These are phyloP conservation scores for Strigamia crassipes DNA, from an alignment of 2,888 invertebrate genomes.

Conservation along the genomic window DNA sequence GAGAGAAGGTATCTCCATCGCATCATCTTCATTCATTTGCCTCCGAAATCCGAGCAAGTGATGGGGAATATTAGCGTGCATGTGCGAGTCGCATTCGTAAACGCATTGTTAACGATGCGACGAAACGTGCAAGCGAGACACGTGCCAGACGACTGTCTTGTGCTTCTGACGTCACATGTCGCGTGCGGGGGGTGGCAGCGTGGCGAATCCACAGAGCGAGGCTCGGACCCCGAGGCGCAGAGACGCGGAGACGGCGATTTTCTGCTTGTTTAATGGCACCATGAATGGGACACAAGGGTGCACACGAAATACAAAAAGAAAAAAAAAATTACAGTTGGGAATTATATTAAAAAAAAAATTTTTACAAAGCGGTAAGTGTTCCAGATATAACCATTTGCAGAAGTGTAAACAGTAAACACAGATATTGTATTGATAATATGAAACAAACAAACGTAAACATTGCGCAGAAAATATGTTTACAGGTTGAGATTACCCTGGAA, in stretches of 20 bases:
- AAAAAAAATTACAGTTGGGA: background rate
- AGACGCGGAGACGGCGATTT: conserved; percentile 3
- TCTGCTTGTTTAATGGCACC: conserved; percentile 2
- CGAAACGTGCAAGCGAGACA: background rate
- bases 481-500: too few relatives aligned
- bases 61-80: background rate
- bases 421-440: too few relatives aligned
- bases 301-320: background rate
- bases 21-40: conserved; percentile 1
- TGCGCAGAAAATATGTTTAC: too few relatives aligned
- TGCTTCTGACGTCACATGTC: conserved; percentile 27
- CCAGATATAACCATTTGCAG: too few relatives aligned
- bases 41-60: background rate
- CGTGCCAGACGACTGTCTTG: conserved; percentile 10
- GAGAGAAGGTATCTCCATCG: background rate
- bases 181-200: background rate
- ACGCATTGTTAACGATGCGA: conserved; percentile 7
- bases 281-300: background rate
- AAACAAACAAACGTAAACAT: too few relatives aligned
- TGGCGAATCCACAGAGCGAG: conserved; percentile 26
- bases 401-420: too few relatives aligned
- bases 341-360: background rate
- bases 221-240: conserved; percentile 4
- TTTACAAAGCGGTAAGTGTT: background rate
- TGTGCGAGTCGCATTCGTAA: background rate